Base-by-base conservation (phyloP, 2,888 invertebrate genomes). In the Heliconius aoede region DNA sequence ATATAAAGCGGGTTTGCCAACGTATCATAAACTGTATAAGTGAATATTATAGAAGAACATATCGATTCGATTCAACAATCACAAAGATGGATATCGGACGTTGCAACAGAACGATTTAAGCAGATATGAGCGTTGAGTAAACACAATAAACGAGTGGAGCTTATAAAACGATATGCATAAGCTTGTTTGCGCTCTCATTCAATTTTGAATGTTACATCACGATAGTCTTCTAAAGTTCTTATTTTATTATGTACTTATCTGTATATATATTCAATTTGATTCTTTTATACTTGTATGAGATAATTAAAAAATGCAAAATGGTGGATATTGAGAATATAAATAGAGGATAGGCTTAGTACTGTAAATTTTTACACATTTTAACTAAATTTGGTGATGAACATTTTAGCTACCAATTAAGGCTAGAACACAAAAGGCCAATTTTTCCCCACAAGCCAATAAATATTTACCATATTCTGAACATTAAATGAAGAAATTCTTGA, bases 41-140 rank as follows among this genome's bases (percentile, higher is more conserved):
- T 69, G 15, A 91, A 91, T 90, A 88, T 86, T 88, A 88, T 88
- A 88, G 88, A 89, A 88, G 88, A 88, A 84, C 85, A 85, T 86
- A 90, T 85, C 87, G 90, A 89, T 90, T 88, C 83, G 88, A 86
- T 84, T 89, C 88, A 90, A 91, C 90, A 88, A 87, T 88, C 88
- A 90, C 89, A 88, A 87, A 93, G 92, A 93, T 93, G 90, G 87
- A 89, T 91, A 92, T 92, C 92, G 86, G 84, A 88, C 90, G 89
- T 92, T 90, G 90, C 90, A 72, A 76, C 67, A 78, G 76, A 78
- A 76, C 88, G 86, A 87, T 87, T 86, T 87, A 86, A 87, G 78
- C 72, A 87, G 89, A 79, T 79, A 79, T 64, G 32, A 60, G 60
- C 58, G 76, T 73, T 77, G 78, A 55, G 72, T 79, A 78, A 79